Conservation (phyloP, 1,140 invertebrate species). For the Drosophila serrata region DNA sequence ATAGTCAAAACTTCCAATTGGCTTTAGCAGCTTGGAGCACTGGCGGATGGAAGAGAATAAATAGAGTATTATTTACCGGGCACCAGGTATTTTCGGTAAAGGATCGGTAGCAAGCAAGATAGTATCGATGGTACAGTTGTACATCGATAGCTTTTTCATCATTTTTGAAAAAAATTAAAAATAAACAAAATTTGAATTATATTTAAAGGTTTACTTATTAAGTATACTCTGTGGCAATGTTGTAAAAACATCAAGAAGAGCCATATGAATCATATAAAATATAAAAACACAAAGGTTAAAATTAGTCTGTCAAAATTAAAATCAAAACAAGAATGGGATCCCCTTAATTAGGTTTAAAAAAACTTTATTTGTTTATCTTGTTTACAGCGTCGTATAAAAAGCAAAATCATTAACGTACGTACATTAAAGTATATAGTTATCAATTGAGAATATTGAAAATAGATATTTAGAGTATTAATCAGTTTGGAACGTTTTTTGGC, state of each 20-base stretch:
- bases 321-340: not conserved
- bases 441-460: not conserved
- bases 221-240: not conserved
- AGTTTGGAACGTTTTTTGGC: not conserved
- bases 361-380: slow-evolving; percentile 15
- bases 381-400: not conserved
- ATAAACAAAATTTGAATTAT: not conserved
- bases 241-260: not conserved
- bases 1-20: not conserved
- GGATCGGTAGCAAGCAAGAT: too few species aligned
- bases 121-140: not conserved
- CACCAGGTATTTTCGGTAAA: too few species aligned
- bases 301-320: too few species aligned
- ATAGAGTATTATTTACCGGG: not conserved
- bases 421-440: not conserved
- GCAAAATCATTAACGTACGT: too few species aligned
- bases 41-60: slow-evolving; percentile 43
- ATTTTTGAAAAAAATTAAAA: not conserved
- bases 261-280: too few species aligned
- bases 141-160: not conserved
- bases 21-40: slow-evolving; percentile 88
- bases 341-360: not conserved
- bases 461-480: too few species aligned
- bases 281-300: not conserved
- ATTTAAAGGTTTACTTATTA: not conserved